Base-by-base conservation (phyloP, 1,140 invertebrate species). In the Drosophila kohkoa region DNA sequence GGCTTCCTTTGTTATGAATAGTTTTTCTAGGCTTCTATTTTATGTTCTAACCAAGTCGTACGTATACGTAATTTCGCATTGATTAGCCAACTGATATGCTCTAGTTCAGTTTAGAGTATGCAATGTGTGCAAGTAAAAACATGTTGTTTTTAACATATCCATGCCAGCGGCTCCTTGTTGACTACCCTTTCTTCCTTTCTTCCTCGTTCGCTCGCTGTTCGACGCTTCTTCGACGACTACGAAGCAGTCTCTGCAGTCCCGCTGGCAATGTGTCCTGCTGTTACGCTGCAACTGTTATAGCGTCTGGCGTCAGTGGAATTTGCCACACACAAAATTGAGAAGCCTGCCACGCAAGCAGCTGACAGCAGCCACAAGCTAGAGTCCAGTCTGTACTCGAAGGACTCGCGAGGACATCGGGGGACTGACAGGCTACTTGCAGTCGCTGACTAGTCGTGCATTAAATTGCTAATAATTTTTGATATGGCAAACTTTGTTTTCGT, bases 401-500 rank as follows among this genome's bases (percentile, higher is more conserved):
- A 25, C 35, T 11, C 49, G 20, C 6, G 13, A 11, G 58, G 45
- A 60, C 58, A n/a, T 30, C 45, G 28, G 11, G 28, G 11, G 58
- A 20, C 16, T 68, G 8, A 38, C 0, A 4, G 35, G 35, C 35
- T 8, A 38, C 35, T 38, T 45, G 62, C 59, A 48, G 60, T 30
- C 38, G 25, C 46, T 86, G 82, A 75, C 82, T 87, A 88, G 83
- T 88, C 83, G 83, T 87, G 83, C 83, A 87, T 88, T 88, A 88
- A 87, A 87, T 87, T 88, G 83, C 83, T 87, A 88, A 87, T 87
- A 88, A 82, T 79, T 87, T 87, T 87, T 87, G 86, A 88, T 87
- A 78, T 69, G 63, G 63, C 64, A 73, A 87, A 82, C 79, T 82
- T 82, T 88, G 76, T 77, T 67, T 74, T 76, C 49, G 54, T 68